Conservation (phyloP, 1,140 invertebrate genomes). For the Drosophila kikkawai region DNA sequence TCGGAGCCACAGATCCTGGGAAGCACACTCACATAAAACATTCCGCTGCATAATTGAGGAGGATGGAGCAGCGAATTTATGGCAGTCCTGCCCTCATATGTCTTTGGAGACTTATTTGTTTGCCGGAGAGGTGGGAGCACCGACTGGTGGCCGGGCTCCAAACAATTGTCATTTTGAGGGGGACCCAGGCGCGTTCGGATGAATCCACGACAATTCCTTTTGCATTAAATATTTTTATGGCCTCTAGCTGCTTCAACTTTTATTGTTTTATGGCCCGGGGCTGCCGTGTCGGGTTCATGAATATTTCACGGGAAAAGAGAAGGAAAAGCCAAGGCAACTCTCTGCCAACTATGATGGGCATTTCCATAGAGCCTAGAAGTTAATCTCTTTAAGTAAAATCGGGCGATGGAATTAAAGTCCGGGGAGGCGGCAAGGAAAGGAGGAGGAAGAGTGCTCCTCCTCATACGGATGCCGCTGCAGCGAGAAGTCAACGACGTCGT, state of each 20-base stretch:
- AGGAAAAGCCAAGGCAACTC: constrained; percentile 24
- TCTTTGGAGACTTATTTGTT: constrained; percentile 79
- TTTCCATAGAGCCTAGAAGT: constrained; percentile 69
- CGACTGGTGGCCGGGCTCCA: constrained; percentile 1
- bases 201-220: constrained; percentile 68
- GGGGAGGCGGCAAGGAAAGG: constrained; percentile 8
- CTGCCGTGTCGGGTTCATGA: constrained; percentile 63
- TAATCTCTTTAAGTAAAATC: constrained; percentile 82
- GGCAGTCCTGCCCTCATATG: constrained; percentile 72
- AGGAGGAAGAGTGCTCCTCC: constrained; percentile 12
- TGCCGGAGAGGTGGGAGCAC: constrained; percentile 6
- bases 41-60: constrained; percentile 78
- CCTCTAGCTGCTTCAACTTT: constrained; percentile 58
- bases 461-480: constrained; percentile 28
- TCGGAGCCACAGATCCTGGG: constrained; percentile 20
- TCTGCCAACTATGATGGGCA: constrained; percentile 41
- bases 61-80: constrained; percentile 68
- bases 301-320: constrained; percentile 71
- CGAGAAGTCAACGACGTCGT: constrained; percentile 48
- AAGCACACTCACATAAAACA: constrained; percentile 65
- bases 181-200: not conserved
- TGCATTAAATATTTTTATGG: constrained; percentile 82
- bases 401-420: constrained; percentile 66
- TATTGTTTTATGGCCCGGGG: constrained; percentile 73
- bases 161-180: constrained; percentile 64